Evolutionary conservation across 2,888 invertebrate genomes (phyloP).

Genomic region (Didymodactylos carnosus): DNA sequence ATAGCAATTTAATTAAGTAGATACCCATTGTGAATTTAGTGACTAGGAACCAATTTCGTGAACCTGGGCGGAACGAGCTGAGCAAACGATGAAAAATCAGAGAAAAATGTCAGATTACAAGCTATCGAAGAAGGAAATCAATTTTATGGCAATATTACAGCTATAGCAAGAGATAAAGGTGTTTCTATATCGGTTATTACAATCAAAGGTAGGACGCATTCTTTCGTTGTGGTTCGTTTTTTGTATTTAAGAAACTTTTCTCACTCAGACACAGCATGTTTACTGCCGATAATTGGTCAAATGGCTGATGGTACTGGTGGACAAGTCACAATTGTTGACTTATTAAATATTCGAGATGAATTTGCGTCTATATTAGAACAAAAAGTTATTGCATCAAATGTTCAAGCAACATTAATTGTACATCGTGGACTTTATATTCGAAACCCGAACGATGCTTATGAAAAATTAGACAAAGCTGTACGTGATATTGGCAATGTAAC

Average conservation of each 20-base stretch:
- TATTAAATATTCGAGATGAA: slow-evolving; percentile 27
- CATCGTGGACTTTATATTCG: slow-evolving; percentile 23
- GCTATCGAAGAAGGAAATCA: slow-evolving; percentile 22
- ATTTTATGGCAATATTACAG: too few species aligned
- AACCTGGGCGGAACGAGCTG: too few species aligned
- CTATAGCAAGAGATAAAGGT: slow-evolving; percentile 18
- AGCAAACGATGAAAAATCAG: slow-evolving; percentile 13
- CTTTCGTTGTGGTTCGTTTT: too few species aligned
- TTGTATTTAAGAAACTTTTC: too few species aligned
- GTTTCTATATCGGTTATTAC: slow-evolving; percentile 28
- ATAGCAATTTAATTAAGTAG: neutral
- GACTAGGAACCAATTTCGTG: neutral
- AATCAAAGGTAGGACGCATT: slow-evolving; percentile 25
- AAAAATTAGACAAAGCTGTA: neutral
- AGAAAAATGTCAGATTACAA: slow-evolving; percentile 18
- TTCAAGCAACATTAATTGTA: slow-evolving; percentile 25
- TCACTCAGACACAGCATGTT: slow-evolving; percentile 3
- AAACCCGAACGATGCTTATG: neutral
- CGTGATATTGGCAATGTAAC: slow-evolving; percentile 10
- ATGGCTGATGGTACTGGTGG: slow-evolving; percentile 11
- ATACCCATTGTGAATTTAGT: neutral
- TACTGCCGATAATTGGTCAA: slow-evolving; percentile 7
- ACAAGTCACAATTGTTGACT: slow-evolving; percentile 31
- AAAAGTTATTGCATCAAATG: slow-evolving; percentile 27
- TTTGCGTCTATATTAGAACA: slow-evolving; percentile 29